Evolutionary conservation across 2,888 invertebrate genomes (phyloP).

Genomic region (Sabatieria punctata): DNA sequence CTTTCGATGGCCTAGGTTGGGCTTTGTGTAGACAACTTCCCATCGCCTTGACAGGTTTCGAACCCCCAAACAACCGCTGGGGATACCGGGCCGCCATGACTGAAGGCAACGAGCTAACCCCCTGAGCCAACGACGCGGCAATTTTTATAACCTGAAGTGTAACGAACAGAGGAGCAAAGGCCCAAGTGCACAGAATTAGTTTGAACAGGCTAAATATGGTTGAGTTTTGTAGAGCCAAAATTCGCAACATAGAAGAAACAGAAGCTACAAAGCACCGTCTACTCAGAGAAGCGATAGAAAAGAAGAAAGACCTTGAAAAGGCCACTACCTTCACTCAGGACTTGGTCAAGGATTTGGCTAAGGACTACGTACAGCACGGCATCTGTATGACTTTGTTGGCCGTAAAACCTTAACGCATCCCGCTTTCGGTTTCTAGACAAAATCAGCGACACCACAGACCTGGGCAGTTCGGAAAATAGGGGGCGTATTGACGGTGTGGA

Average conservation of each 20-base stretch:
- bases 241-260: slow-evolving; percentile 94
- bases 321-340: slow-evolving; percentile 45
- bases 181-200: too few relatives aligned
- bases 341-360: slow-evolving; percentile 94
- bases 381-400: slow-evolving; percentile 49
- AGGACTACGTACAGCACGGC: slow-evolving; percentile 92
- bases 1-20: too few relatives aligned
- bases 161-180: too few relatives aligned
- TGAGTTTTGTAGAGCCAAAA: slow-evolving; percentile 67
- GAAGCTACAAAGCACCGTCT: slow-evolving; percentile 91
- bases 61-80: too few relatives aligned
- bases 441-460: neutral
- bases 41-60: too few relatives aligned
- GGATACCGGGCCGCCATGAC: too few relatives aligned
- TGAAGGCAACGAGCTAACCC: too few relatives aligned
- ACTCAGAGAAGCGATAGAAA: slow-evolving; percentile 67
- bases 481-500: neutral
- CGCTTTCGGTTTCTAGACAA: neutral
- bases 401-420: neutral
- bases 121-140: too few relatives aligned
- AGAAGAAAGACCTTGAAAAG: slow-evolving; percentile 41
- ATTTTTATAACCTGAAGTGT: too few relatives aligned
- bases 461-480: neutral
- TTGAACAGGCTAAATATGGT: too few relatives aligned
- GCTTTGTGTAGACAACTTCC: too few relatives aligned